Percentiles rank a stretch among this genome's conserved stretches.
phyloP scores from a whole-genome alignment of 2,888 invertebrate species.

The Bembecia ichneumoniformis region DNA sequence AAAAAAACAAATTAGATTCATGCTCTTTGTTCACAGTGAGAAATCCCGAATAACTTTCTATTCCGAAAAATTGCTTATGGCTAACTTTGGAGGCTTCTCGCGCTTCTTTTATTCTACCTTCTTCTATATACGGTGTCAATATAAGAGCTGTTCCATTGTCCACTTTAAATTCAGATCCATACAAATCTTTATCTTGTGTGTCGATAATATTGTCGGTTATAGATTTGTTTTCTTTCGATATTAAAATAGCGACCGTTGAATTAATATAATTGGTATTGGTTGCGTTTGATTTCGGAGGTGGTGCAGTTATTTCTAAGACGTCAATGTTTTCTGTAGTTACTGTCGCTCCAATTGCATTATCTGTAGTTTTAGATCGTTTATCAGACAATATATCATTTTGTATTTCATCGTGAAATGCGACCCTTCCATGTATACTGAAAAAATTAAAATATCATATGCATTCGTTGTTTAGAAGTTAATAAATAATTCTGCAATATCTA shows the following conservation, averaged over 20 bases:
- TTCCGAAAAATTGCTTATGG: constrained; percentile 35
- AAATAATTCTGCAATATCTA: no score
- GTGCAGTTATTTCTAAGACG: neutral
- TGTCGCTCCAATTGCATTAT: neutral
- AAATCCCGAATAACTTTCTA: constrained; percentile 67
- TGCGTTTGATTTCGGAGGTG: neutral
- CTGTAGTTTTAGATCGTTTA: neutral
- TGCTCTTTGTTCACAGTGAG: constrained; percentile 81
- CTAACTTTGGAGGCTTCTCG: constrained; percentile 38
- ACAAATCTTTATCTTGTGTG: constrained; percentile 4
- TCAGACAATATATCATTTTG: neutral
- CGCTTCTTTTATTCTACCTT: constrained; percentile 43
- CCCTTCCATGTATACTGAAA: constrained; percentile 35
- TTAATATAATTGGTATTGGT: neutral
- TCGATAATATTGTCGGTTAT: constrained; percentile 5
- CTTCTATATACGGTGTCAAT: constrained; percentile 48
- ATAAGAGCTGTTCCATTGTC: constrained; percentile 43
- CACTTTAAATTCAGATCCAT: constrained; percentile 12
- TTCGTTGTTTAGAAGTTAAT: no score
- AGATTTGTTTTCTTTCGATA: neutral
- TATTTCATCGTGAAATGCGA: constrained; percentile 17
- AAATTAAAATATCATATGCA: constrained; percentile 1
- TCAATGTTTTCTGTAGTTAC: neutral
- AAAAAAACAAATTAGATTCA: constrained; percentile 86
- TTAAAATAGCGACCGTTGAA: neutral